A percentile compares a stretch with the other conserved stretches of the same genome.
phyloP scores from a whole-genome alignment of 2,888 invertebrate genomes.

The Torymus texanus region DNA sequence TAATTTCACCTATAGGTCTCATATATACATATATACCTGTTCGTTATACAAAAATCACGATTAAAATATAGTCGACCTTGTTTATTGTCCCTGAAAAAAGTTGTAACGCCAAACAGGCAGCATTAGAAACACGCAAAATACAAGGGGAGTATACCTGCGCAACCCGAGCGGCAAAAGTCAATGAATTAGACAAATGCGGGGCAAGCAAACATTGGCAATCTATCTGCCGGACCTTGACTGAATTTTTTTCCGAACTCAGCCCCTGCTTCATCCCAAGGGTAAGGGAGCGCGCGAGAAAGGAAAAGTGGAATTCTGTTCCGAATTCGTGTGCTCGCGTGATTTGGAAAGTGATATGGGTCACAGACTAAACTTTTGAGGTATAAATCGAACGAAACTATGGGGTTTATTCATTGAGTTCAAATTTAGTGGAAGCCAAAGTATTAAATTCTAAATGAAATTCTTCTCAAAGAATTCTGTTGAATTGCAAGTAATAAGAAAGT shows the following conservation, averaged over 20 bases:
- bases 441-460: too few species aligned
- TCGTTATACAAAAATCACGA: background rate
- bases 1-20: too few species aligned
- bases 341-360: background rate
- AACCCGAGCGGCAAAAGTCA: constrained; percentile 14
- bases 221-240: constrained; percentile 32
- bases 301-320: background rate
- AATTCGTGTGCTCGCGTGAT: background rate
- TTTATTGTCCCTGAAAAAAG: constrained; percentile 23
- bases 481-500: background rate
- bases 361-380: constrained; percentile 1
- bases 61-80: constrained; percentile 8
- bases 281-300: background rate
- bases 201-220: constrained; percentile 15
- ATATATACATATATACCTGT: too few species aligned
- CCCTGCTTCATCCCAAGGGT: constrained; percentile 11
- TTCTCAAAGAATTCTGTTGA: background rate
- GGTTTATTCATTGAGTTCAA: constrained; percentile 1
- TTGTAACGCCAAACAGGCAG: background rate
- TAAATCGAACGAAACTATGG: background rate
- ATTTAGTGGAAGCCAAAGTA: background rate
- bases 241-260: constrained; percentile 17
- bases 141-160: background rate
- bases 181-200: constrained; percentile 18
- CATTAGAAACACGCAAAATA: constrained; percentile 12